Evolutionary conservation across 2,113 vertebrate species (phyloP).

Genomic region (Indri indri): DNA sequence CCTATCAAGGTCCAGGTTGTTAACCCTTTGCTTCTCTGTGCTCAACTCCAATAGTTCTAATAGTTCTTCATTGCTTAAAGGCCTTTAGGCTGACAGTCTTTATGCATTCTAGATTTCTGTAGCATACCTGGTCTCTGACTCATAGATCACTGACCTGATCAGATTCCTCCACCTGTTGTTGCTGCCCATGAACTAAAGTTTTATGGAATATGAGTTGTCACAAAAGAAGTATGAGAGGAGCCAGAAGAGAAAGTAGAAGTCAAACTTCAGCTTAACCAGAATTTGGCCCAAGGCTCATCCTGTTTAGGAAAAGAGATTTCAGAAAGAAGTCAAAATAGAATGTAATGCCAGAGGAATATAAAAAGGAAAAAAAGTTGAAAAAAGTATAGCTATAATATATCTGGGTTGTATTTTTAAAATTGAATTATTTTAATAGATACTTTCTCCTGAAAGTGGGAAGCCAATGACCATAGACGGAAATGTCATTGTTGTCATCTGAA

Average conservation of each 20-base stretch:
- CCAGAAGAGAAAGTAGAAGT: not conserved
- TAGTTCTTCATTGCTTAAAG: not conserved
- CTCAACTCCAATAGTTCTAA: not conserved
- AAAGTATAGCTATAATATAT: not conserved
- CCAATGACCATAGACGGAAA: not conserved
- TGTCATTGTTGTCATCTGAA: not conserved
- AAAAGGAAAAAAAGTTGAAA: slow-evolving; percentile 12
- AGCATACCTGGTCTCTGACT: slow-evolving; percentile 22
- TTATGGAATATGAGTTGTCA: not conserved
- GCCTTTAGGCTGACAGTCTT: not conserved
- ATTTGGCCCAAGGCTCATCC: not conserved
- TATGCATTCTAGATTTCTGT: not conserved
- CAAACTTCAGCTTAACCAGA: not conserved
- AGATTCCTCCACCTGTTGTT: not conserved
- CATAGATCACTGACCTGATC: not conserved
- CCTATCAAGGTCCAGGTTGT: not conserved
- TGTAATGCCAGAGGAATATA: not conserved
- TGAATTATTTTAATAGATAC: not conserved
- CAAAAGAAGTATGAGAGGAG: slow-evolving; percentile 1
- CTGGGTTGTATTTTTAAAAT: not conserved
- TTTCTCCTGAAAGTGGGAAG: not conserved
- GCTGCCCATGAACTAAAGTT: not conserved
- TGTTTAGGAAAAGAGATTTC: not conserved
- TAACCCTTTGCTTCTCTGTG: not conserved
- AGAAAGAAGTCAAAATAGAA: not conserved